Evolutionary conservation across 2,888 invertebrate genomes (phyloP), one percentile per base, ranked within the genome.

Genomic region (Lypha dubia): DNA sequence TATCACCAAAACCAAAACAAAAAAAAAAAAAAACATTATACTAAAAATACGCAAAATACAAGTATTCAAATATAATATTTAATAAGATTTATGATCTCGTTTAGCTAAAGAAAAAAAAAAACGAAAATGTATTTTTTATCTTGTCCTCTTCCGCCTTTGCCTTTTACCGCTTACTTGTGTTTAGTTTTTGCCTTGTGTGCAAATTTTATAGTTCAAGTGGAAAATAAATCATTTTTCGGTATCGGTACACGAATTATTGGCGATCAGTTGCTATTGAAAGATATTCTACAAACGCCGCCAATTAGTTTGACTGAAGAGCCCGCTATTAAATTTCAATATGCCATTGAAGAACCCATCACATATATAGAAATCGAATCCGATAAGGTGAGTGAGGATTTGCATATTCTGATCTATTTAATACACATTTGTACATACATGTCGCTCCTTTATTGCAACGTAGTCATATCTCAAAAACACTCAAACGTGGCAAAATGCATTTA

Each of bases 181-280:
- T 71, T 82, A 22, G 28, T 84, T n/a, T 38, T 80, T 38, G 32
- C 75, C 20, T 38, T 75, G 17, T 75, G 79, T 46, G 46, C 77
- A 15, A 71, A 51, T 67, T 22, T 77, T 11, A 8, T 73, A 56
- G 53, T 24, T 73, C 70, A 74, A 62, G 83, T 86, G 20, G 86
- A 86, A 63, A 86, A 83, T 75, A 84, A 84, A 82, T 86, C 87
- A n/a, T 53, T 83, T 75, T 87, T 85, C 68, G 87, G 87, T 22
- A 86, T 87, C 65, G 87, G 87, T 44, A 73, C 70, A 8, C 75
- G 87, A 58, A 83, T 87, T 22, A 46, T 65, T 68, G 88, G 88
- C 0, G 91, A 91, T 88, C 88, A 89, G 65, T 87, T 91, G 77
- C 81, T 91, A 63, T 77, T 91, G n/a, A 90, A 89, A 85, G 91